Evolutionary conservation across 2,113 vertebrate genomes (phyloP).

Genomic region (Hypomesus transpacificus): DNA sequence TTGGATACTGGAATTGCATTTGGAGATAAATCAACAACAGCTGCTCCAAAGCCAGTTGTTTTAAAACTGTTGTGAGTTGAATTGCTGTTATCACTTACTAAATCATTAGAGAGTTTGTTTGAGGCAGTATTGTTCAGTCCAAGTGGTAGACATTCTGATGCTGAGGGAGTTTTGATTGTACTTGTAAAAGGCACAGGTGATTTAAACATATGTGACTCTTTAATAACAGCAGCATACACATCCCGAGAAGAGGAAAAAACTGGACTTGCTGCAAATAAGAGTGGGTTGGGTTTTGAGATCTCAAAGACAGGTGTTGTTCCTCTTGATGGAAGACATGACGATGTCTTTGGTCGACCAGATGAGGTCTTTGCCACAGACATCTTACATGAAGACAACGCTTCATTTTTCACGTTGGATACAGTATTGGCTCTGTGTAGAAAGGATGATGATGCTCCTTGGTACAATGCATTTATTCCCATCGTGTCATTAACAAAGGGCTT

Average conservation of each 20-base stretch:
- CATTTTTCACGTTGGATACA: slow-evolving; percentile 24
- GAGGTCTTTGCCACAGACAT: slow-evolving; percentile 23
- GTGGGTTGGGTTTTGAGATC: slow-evolving; percentile 57
- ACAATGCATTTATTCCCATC: slow-evolving; percentile 25
- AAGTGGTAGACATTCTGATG: slow-evolving; percentile 18
- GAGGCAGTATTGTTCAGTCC: slow-evolving; percentile 16
- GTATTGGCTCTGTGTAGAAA: slow-evolving; percentile 28
- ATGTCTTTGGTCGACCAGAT: slow-evolving; percentile 50
- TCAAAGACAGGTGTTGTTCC: slow-evolving; percentile 56
- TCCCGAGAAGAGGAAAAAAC: slow-evolving; percentile 42
- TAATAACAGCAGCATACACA: slow-evolving; percentile 17
- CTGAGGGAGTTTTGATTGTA: slow-evolving; percentile 12
- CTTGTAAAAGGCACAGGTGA: slow-evolving; percentile 5
- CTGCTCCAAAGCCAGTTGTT: slow-evolving; percentile 22
- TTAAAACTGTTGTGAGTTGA: slow-evolving; percentile 31
- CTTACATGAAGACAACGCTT: slow-evolving; percentile 27
- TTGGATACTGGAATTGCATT: slow-evolving; percentile 32
- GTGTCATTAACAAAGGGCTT: slow-evolving; percentile 59
- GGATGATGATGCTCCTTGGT: slow-evolving; percentile 35
- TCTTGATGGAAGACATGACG: slow-evolving; percentile 40
- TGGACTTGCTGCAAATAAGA: slow-evolving; percentile 53
- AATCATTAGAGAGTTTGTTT: slow-evolving; percentile 16
- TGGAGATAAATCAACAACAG: slow-evolving; percentile 24
- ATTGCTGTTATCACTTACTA: slow-evolving; percentile 19
- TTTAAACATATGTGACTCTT: slow-evolving; percentile 29